Evolutionary conservation across 2,113 vertebrate genomes (phyloP), one percentile per base, ranked within the genome.

Genomic region (Bujurquina vittata): DNA sequence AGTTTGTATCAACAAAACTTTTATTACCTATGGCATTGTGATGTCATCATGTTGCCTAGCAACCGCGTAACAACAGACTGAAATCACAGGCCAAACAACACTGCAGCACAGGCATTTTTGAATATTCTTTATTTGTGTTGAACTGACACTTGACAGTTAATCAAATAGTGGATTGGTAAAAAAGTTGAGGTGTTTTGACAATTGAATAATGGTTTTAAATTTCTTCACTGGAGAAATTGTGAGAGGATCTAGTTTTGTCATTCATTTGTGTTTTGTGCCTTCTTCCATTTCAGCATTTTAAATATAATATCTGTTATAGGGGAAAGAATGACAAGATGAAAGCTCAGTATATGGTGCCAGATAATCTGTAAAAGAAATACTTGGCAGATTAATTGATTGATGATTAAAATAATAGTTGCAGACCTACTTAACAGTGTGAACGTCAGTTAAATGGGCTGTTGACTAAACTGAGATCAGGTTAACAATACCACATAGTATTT

Each of bases 361-460:
- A 52, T 72, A 72, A 72, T 72, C 65, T 52, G 65, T 72, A 3
- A 17, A 72, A 26, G 46, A 54, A 72, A 52, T 72, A 26, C 43
- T 72, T 26, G 1, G 0, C 46, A 52, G 65, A n/a, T 72, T 72
- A n/a, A n/a, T n/a, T 26, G 49, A 54, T 54, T 54, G 43, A 46
- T 46, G 43, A 69, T 72, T 72, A 72, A 54, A 54, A 54, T 72
- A 72, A 72, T 72, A 72, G 67, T 54, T 72, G 46, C 67, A 54
- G 20, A 46, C 26, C 17, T 72, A 20, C 65, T 52, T 52, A 72
- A 52, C 43, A 52, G 23, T 72, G 43, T 72, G 65, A 72, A 31
- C 26, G 52, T n/a, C 46, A 72, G 33, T 72, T 72, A 72, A 72
- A 72, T 72, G 3, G 6, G 26, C 26, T 72, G 14, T 33, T 72